Evolutionary conservation across 2,113 vertebrate genomes (phyloP).

Genomic region (Varanus komodoensis): DNA sequence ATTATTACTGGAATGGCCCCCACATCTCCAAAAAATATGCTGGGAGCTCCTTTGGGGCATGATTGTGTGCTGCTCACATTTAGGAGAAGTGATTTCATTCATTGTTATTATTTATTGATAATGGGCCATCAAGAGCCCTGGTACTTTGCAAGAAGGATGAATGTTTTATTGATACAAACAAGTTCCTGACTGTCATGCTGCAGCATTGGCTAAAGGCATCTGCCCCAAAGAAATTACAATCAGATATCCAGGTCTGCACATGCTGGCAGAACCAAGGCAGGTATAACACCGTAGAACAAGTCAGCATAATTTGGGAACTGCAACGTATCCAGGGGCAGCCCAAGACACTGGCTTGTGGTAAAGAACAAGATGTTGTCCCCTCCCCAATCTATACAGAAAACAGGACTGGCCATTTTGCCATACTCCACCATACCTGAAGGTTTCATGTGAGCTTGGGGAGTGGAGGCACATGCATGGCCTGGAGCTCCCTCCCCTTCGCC

Average conservation of each 20-base stretch:
- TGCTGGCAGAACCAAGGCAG: not conserved
- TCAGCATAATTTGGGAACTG: not conserved
- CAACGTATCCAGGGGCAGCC: not conserved
- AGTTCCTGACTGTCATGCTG: not conserved
- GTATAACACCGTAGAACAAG: not conserved
- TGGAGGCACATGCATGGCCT: too few species aligned
- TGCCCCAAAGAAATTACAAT: not conserved
- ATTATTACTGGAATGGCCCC: not conserved
- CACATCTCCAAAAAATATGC: not conserved
- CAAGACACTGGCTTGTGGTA: too few species aligned
- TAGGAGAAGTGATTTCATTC: constrained; percentile 18
- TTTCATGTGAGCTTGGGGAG: too few species aligned
- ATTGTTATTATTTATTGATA: constrained; percentile 19
- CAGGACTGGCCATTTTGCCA: too few species aligned
- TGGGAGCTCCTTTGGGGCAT: not conserved
- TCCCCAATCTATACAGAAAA: too few species aligned
- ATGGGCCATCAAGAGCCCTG: not conserved
- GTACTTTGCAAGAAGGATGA: not conserved
- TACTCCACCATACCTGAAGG: too few species aligned
- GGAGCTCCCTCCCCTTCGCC: too few species aligned
- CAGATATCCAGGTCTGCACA: not conserved
- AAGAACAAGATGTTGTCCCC: not conserved
- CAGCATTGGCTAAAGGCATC: not conserved
- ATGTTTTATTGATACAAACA: not conserved
- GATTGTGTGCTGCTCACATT: not conserved